Conservation (phyloP, 2,113 vertebrate genomes). For the Peromyscus maniculatus region DNA sequence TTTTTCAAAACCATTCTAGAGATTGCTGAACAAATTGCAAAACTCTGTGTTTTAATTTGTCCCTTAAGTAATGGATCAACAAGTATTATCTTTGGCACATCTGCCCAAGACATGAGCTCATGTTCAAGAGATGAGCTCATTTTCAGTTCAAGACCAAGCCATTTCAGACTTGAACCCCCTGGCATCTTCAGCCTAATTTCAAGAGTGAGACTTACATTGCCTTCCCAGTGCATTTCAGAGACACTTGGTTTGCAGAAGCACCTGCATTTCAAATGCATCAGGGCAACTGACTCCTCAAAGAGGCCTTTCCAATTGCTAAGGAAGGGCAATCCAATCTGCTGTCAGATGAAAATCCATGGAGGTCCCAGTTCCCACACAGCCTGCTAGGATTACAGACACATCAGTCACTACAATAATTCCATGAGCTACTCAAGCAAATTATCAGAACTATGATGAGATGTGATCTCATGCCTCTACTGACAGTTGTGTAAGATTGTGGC, state of each 20-base stretch:
- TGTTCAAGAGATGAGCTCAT: not conserved
- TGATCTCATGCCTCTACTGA: slow-evolving; percentile 43
- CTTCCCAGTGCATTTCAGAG: not conserved
- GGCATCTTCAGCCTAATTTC: slow-evolving; percentile 60
- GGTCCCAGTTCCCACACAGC: slow-evolving; percentile 51
- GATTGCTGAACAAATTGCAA: not conserved
- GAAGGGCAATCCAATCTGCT: slow-evolving; percentile 68
- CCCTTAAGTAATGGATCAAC: slow-evolving; percentile 1
- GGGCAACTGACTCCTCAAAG: slow-evolving; percentile 69
- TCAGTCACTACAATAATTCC: slow-evolving; percentile 58
- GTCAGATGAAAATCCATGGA: slow-evolving; percentile 79
- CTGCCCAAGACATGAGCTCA: not conserved
- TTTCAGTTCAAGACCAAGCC: not conserved
- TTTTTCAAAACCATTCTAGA: not conserved
- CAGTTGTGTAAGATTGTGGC: slow-evolving; percentile 25
- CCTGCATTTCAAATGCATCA: slow-evolving; percentile 68
- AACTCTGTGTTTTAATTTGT: slow-evolving; percentile 38
- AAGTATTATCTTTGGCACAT: slow-evolving; percentile 16
- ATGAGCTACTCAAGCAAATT: slow-evolving; percentile 70
- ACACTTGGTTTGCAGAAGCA: slow-evolving; percentile 49
- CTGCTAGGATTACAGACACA: slow-evolving; percentile 63
- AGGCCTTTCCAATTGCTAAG: slow-evolving; percentile 69
- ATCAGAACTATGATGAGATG: slow-evolving; percentile 53
- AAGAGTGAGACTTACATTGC: slow-evolving; percentile 60
- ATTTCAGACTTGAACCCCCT: not conserved